Percentiles rank a stretch among this genome's conserved stretches.
Evolutionary conservation across 2,888 invertebrate species (phyloP).

Genomic region (Synergus umbraculus): DNA sequence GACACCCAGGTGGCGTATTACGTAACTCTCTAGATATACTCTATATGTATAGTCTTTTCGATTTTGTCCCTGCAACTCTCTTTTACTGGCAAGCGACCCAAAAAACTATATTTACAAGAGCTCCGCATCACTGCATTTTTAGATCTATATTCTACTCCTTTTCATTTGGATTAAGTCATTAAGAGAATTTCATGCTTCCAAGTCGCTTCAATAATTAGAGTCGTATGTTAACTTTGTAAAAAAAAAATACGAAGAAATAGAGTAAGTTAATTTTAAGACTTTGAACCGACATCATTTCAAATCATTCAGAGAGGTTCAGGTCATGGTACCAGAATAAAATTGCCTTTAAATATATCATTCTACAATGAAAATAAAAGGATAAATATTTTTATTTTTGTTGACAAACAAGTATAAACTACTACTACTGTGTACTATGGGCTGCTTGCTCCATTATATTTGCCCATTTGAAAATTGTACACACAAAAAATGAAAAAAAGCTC

Average conservation of each 20-base stretch:
- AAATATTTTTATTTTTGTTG: too few species aligned
- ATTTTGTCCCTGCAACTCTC: neutral
- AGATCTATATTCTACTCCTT: neutral
- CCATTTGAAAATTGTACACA: too few species aligned
- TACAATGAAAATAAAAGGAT: too few species aligned
- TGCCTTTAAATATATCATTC: too few species aligned
- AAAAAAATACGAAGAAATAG: neutral
- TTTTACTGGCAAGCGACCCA: conserved; percentile 5
- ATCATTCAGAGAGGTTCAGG: too few species aligned
- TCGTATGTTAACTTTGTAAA: neutral
- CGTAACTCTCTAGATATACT: conserved; percentile 9
- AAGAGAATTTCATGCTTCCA: neutral
- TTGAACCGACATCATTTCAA: too few species aligned
- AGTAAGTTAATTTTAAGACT: too few species aligned
- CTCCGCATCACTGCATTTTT: neutral
- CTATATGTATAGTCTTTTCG: neutral
- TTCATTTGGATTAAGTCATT: neutral
- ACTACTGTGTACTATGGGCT: too few species aligned
- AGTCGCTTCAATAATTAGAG: neutral
- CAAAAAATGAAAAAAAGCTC: neutral
- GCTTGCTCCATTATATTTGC: too few species aligned
- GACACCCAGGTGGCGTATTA: conserved; percentile 38
- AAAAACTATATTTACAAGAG: neutral
- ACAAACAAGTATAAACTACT: too few species aligned
- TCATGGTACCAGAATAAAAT: too few species aligned